phyloP scores from a whole-genome alignment of 2,113 vertebrate species.

The Dendropsophus ebraccatus region DNA sequence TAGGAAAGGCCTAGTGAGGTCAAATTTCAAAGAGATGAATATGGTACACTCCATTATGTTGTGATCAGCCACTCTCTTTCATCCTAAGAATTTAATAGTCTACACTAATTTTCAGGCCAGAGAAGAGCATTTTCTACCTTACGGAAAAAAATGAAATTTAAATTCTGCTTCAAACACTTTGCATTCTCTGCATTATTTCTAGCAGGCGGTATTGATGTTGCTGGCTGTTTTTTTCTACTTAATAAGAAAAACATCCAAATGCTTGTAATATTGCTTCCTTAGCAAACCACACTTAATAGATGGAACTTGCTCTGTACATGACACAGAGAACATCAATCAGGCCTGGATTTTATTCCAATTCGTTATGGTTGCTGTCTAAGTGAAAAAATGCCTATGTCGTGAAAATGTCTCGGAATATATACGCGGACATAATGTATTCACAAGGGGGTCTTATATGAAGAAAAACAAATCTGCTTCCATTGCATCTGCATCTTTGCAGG shows the following conservation, averaged over 20 bases:
- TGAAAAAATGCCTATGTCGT: slow-evolving; percentile 81
- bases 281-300: slow-evolving; percentile 80
- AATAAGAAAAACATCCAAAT: slow-evolving; percentile 88
- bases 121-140: slow-evolving; percentile 64
- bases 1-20: slow-evolving; percentile 79
- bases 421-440: slow-evolving; percentile 76
- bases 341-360: slow-evolving; percentile 81
- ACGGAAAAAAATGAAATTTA: slow-evolving; percentile 61
- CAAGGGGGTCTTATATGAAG: slow-evolving; percentile 49
- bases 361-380: slow-evolving; percentile 80
- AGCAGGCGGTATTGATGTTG: slow-evolving; percentile 70
- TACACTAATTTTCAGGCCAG: slow-evolving; percentile 73
- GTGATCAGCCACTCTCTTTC: slow-evolving; percentile 84
- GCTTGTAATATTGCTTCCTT: slow-evolving; percentile 82
- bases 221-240: slow-evolving; percentile 81
- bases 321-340: slow-evolving; percentile 77
- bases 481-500: slow-evolving; percentile 38
- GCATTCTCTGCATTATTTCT: slow-evolving; percentile 70
- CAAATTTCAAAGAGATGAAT: slow-evolving; percentile 85
- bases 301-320: slow-evolving; percentile 76
- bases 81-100: slow-evolving; percentile 78
- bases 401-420: slow-evolving; percentile 76
- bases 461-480: slow-evolving; percentile 48
- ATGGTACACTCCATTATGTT: slow-evolving; percentile 84
- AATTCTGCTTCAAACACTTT: slow-evolving; percentile 69